Evolutionary conservation across 2,113 vertebrate genomes (phyloP), one percentile per base, ranked within the genome.

Genomic region (Callorhinus ursinus): DNA sequence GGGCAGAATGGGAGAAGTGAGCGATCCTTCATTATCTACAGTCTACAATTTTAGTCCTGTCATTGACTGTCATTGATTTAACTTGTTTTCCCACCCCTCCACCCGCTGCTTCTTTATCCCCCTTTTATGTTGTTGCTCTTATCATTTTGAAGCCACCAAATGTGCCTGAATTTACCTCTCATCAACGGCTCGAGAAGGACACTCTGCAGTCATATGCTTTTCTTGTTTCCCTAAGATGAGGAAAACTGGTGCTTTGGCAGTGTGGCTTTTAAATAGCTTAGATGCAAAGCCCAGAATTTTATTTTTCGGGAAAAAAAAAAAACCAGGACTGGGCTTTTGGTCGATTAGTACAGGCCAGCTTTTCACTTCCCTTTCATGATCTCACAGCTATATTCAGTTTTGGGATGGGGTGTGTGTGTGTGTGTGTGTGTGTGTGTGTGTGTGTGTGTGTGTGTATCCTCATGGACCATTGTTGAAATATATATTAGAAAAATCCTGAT

Each of bases 221-320:
- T 85, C 95, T 90, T 93, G 24, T 90, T 98, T 97, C 90, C 71
- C 87, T 0, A 39, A 98, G 98, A 98, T 98, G 97, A 98, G 96
- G 90, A 98, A 98, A 98, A 97, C 96, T 94, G 93, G 90, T 98
- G 90, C 96, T 96, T 98, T 98, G 98, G 95, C 96, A 97, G 96
- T 74, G 74, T 22, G 53, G 96, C 96, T 97, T 98, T 98, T 97
- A 97, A 98, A 98, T 74, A 98, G 97, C 97, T 98, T 97, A 97
- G 42, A 67, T 87, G 57, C 97, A 98, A 98, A 98, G 83, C 88
- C 90, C 92, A 95, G 97, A 98, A 98, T 95, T 93, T 97, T 59
- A 83, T 46, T 94, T 98, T 98, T 80, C 2, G 74, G 63, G 81
- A 86, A 61, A 72, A 63, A 93, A 97, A 98, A 97, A 31, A 33